Evolutionary conservation across 2,888 invertebrate genomes (phyloP).

Genomic region (Cyrtodaria siliqua): DNA sequence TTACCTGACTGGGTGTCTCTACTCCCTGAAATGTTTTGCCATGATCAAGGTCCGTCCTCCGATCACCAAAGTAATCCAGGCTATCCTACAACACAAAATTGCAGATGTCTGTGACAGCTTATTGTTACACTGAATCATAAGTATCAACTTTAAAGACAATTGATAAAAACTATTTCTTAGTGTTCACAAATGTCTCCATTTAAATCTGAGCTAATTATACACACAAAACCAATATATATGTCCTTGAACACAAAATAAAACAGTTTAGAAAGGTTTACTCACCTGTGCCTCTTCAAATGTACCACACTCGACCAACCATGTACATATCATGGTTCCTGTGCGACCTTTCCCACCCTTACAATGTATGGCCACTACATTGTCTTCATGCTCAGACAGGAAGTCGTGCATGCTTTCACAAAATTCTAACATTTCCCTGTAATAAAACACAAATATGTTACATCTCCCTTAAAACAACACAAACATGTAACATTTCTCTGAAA

Average conservation of each 20-base stretch:
- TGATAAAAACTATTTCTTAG: too few relatives aligned
- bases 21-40: slow-evolving; percentile 87
- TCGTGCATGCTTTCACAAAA: slow-evolving; percentile 85
- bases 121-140: too few relatives aligned
- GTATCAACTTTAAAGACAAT: too few relatives aligned
- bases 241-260: too few relatives aligned
- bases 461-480: too few relatives aligned
- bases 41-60: slow-evolving; percentile 86
- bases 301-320: slow-evolving; percentile 87
- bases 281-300: slow-evolving; percentile 86
- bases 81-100: slow-evolving; percentile 79
- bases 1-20: slow-evolving; percentile 87
- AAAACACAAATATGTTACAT: too few relatives aligned
- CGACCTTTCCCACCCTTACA: slow-evolving; percentile 88
- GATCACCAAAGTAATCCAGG: slow-evolving; percentile 87
- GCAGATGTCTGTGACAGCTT: too few relatives aligned
- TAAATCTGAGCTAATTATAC: too few relatives aligned
- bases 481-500: too few relatives aligned
- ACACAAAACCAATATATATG: too few relatives aligned
- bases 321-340: slow-evolving; percentile 87
- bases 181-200: too few relatives aligned
- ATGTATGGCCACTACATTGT: slow-evolving; percentile 87
- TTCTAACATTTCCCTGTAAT: slow-evolving; percentile 85
- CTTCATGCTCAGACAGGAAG: slow-evolving; percentile 85
- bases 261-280: slow-evolving; percentile 10